These are phyloP conservation scores for Psococerastis gibbosa DNA, from an alignment of 2,888 invertebrate genomes.

Conservation along the genomic window DNA sequence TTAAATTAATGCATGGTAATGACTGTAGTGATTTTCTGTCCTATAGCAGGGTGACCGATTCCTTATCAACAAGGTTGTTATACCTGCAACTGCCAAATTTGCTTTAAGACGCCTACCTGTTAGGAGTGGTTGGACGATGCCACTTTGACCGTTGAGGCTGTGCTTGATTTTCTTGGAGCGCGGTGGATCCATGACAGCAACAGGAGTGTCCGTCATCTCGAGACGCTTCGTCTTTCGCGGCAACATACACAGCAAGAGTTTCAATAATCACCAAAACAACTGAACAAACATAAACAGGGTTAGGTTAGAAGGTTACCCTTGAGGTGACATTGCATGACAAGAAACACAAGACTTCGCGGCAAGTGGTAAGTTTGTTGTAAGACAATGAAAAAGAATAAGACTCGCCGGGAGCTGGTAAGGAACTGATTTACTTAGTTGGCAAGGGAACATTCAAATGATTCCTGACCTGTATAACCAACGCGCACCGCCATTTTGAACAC, in stretches of 20 bases:
- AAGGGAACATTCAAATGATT: too few relatives aligned
- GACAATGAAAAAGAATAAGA: too few relatives aligned
- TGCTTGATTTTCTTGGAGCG: constrained; percentile 6
- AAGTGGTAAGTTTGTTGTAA: too few relatives aligned
- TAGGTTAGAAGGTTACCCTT: neutral
- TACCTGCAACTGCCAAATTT: neutral
- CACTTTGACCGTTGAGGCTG: constrained; percentile 38
- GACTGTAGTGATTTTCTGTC: too few relatives aligned
- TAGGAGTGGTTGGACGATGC: constrained; percentile 73
- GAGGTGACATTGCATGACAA: neutral
- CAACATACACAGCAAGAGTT: neutral
- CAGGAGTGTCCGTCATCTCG: constrained; percentile 1
- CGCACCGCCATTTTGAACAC: too few relatives aligned
- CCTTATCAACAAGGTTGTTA: too few relatives aligned
- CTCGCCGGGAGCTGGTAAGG: too few relatives aligned
- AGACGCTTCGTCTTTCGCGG: constrained; percentile 11
- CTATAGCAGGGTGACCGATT: too few relatives aligned
- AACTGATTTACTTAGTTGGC: too few relatives aligned
- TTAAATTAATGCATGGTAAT: too few relatives aligned
- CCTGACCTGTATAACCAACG: too few relatives aligned
- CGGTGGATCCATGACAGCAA: constrained; percentile 6
- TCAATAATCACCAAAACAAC: neutral
- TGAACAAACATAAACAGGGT: neutral
- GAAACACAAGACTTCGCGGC: too few relatives aligned
- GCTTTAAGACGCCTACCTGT: constrained; percentile 40